phyloP scores from a whole-genome alignment of 2,797 vertebrate genomes.

The Chiroxiphia lanceolata region DNA sequence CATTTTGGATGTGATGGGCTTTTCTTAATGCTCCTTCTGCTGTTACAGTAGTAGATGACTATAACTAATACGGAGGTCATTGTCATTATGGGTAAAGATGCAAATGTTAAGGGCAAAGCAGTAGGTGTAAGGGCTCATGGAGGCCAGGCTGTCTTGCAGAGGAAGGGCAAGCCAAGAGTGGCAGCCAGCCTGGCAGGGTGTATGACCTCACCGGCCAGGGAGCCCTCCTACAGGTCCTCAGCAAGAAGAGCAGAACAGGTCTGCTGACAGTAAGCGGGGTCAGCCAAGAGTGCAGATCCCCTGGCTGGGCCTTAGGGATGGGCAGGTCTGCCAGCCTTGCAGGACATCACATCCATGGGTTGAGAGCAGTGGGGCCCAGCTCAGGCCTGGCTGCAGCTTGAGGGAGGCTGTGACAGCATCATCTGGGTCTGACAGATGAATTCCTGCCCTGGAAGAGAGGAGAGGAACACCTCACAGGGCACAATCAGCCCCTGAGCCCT shows the following conservation, averaged over 20 bases:
- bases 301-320: too few relatives aligned
- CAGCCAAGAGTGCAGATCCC: too few relatives aligned
- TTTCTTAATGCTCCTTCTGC: background rate
- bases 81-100: background rate
- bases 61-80: background rate
- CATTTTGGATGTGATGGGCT: background rate
- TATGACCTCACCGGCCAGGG: fast-evolving
- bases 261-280: fast-evolving
- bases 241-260: background rate
- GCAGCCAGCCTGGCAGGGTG: background rate
- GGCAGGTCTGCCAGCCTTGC: background rate
- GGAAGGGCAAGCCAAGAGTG: background rate
- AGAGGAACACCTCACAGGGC: background rate
- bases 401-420: background rate
- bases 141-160: background rate
- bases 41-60: background rate
- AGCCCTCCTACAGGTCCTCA: background rate
- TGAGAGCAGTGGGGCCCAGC: background rate
- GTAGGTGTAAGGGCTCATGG: background rate
- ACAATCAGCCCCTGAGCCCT: background rate
- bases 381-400: background rate
- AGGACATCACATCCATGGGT: fast-evolving
- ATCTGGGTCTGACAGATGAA: background rate
- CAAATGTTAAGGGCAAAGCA: background rate
- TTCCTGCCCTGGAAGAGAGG: background rate